These are phyloP conservation scores for Tupaia tana DNA, from an alignment of 2,113 vertebrate species.

Conservation along the genomic window DNA sequence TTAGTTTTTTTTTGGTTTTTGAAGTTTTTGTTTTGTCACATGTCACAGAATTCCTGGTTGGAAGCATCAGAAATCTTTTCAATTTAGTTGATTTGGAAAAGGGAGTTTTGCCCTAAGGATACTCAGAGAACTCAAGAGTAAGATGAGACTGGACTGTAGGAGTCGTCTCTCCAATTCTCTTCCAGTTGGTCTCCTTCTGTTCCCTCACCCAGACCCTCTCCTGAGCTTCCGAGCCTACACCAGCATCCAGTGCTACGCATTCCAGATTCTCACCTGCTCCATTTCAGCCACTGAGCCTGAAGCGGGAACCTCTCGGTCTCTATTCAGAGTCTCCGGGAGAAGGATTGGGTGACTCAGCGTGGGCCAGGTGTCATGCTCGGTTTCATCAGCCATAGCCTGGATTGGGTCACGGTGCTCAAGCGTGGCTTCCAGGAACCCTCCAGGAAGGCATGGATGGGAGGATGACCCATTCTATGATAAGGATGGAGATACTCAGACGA, in stretches of 20 bases:
- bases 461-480: neutral
- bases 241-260: rapidly evolving
- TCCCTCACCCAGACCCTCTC: neutral
- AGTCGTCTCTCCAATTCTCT: neutral
- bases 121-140: neutral
- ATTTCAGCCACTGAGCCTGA: neutral
- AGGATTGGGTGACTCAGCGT: neutral
- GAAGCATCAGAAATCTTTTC: neutral
- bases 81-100: neutral
- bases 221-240: neutral
- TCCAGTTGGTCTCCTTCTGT: neutral
- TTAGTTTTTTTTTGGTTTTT: neutral
- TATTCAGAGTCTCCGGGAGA: neutral
- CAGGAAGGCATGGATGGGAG: neutral
- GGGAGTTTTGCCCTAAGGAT: neutral
- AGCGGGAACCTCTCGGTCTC: neutral
- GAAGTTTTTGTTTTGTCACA: neutral
- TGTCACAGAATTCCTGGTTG: neutral
- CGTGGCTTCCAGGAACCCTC: neutral
- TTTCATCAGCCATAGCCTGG: neutral
- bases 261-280: neutral
- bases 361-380: neutral
- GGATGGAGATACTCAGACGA: neutral
- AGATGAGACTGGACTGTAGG: neutral
- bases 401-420: neutral